Conservation (phyloP, 2,888 invertebrate genomes). For the Chorisops tibialis region DNA sequence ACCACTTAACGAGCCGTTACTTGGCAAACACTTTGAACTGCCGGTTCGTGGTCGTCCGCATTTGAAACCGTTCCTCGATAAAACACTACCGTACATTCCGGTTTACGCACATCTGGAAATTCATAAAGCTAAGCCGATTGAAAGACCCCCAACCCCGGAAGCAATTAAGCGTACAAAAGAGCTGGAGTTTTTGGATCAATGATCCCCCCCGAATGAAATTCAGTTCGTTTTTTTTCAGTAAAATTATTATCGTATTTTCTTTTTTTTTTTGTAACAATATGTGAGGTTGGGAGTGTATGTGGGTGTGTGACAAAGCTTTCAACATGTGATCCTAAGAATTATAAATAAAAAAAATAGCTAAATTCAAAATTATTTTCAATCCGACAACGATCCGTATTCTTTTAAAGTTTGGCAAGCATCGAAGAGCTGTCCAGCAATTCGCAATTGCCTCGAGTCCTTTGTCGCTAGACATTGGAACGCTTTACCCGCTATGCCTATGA, state of each 20-base stretch:
- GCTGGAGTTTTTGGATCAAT: conserved; percentile 38
- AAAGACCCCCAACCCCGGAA: conserved; percentile 58
- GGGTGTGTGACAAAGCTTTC: conserved; percentile 16
- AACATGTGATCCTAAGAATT: conserved; percentile 18
- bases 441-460: conserved; percentile 47
- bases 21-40: conserved; percentile 59
- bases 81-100: conserved; percentile 63
- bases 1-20: conserved; percentile 56
- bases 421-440: conserved; percentile 53
- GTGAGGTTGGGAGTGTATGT: conserved; percentile 3
- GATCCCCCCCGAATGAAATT: not conserved
- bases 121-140: conserved; percentile 58
- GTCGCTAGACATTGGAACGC: conserved; percentile 50
- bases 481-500: conserved; percentile 50
- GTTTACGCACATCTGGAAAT: conserved; percentile 66
- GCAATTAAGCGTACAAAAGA: conserved; percentile 51
- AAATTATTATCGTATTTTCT: not conserved
- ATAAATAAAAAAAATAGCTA: conserved; percentile 19
- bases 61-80: conserved; percentile 58
- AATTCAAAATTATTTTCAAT: conserved; percentile 6
- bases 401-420: conserved; percentile 49
- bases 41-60: conserved; percentile 56
- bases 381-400: conserved; percentile 11
- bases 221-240: not conserved
- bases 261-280: conserved; percentile 6